A percentile compares a stretch with the other conserved stretches of the same genome.
Conservation (phyloP, 2,113 vertebrate genomes). For the Promerops cafer region DNA sequence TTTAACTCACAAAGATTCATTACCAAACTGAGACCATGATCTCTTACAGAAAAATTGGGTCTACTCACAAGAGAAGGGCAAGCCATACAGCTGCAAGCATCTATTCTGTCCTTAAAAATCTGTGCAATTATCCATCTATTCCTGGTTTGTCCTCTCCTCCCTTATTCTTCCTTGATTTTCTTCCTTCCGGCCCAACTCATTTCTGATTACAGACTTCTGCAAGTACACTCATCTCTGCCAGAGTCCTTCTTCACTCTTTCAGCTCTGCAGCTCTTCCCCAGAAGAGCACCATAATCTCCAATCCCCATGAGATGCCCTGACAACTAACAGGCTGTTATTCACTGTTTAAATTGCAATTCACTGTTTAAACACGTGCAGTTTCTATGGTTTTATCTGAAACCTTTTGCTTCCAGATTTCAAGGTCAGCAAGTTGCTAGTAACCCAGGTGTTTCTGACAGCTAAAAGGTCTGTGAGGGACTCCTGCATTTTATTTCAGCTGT, state of each 20-base stretch:
- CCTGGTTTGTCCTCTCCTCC: neutral
- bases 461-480: neutral
- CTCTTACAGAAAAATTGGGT: neutral
- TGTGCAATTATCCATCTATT: neutral
- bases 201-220: neutral
- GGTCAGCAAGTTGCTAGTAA: neutral
- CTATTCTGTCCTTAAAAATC: neutral
- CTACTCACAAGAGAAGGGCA: neutral
- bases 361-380: neutral
- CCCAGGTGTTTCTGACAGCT: neutral
- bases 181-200: neutral
- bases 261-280: neutral
- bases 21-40: neutral
- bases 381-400: neutral
- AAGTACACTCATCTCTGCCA: neutral
- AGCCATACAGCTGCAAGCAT: neutral
- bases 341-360: neutral
- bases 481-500: neutral
- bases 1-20: neutral
- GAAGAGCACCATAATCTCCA: neutral
- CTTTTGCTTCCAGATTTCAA: slow-evolving; percentile 3
- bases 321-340: neutral
- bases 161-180: neutral
- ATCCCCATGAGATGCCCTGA: neutral
- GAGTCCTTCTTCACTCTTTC: neutral